Conservation (phyloP, 2,113 vertebrate genomes). For the Gallinago media region DNA sequence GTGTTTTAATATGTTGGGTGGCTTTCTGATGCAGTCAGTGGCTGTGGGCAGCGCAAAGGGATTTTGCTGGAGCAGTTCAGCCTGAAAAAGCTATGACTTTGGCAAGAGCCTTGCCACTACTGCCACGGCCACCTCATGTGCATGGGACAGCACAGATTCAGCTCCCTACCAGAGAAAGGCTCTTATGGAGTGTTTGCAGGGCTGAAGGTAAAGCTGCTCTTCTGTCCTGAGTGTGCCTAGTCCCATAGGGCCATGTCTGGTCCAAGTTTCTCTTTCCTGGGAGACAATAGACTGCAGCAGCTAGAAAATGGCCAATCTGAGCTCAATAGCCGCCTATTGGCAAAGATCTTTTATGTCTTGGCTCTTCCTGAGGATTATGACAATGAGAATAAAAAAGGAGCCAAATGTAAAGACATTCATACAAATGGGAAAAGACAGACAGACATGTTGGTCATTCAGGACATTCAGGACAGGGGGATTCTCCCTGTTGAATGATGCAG, state of each 20-base stretch:
- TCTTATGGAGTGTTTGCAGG: background rate
- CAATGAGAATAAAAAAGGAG: background rate
- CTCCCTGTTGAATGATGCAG: background rate
- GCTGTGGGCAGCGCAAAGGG: background rate
- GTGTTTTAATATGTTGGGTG: background rate
- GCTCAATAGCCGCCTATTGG: background rate
- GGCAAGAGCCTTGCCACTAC: background rate
- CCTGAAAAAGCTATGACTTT: background rate
- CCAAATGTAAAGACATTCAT: background rate
- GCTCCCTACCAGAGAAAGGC: background rate
- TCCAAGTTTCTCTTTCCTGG: background rate
- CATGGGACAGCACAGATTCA: background rate
- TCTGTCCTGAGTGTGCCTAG: background rate
- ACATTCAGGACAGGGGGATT: background rate
- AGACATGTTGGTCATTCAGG: too few species aligned
- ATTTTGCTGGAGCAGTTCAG: background rate
- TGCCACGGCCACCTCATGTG: rapidly evolving
- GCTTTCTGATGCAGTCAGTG: background rate
- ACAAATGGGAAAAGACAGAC: rapidly evolving
- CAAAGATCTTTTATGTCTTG: background rate
- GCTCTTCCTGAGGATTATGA: background rate
- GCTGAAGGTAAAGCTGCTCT: background rate
- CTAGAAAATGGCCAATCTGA: background rate
- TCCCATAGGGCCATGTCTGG: rapidly evolving
- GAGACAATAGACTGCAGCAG: background rate